These are phyloP conservation scores for Cryptocephalus moraei DNA, from an alignment of 2,888 invertebrate genomes.

Conservation along the genomic window DNA sequence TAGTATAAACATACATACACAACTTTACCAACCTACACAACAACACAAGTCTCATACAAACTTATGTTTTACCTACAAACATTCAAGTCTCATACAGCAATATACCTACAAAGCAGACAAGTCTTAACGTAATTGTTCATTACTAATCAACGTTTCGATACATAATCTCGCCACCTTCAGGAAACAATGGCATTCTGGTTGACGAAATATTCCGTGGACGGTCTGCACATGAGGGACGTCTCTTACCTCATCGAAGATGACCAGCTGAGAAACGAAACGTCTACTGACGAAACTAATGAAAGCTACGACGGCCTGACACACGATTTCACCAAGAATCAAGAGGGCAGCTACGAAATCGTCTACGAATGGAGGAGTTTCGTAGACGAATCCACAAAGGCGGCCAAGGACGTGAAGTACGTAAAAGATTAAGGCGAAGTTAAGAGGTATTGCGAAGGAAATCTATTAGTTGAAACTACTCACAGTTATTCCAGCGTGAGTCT, in stretches of 20 bases:
- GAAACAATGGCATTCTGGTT: conserved; percentile 69
- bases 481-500: no score
- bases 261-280: conserved; percentile 36
- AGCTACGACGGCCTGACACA: conserved; percentile 47
- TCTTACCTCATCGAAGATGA: conserved; percentile 38
- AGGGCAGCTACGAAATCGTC: conserved; percentile 52
- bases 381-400: conserved; percentile 43
- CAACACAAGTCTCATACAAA: no score
- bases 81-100: no score
- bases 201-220: conserved; percentile 69
- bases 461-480: no score
- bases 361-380: conserved; percentile 54
- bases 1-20: no score
- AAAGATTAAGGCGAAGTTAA: no score
- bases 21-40: no score
- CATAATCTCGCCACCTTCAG: conserved; percentile 32
- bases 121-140: background rate
- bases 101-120: background rate
- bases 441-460: no score
- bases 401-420: no score
- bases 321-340: conserved; percentile 47
- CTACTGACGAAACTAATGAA: conserved; percentile 10
- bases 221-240: conserved; percentile 75
- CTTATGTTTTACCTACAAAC: no score
- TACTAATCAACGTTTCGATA: background rate